Evolutionary conservation across 2,888 invertebrate species (phyloP).

Genomic region (Cryptocephalus moraei): DNA sequence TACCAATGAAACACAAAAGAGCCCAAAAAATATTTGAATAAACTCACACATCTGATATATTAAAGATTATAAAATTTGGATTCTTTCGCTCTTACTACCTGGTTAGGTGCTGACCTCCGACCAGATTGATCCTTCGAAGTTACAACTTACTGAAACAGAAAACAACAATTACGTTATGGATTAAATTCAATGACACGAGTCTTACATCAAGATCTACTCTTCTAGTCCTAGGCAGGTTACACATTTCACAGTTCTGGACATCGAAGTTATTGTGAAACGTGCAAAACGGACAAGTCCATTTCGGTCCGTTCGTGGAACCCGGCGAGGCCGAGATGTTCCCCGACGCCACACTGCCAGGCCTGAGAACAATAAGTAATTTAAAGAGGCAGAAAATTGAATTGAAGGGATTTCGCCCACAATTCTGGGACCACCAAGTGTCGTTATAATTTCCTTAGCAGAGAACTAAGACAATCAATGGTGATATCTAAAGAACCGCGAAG

Average conservation of each 20-base stretch:
- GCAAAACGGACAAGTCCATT: slow-evolving; percentile 91
- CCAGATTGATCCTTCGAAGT: too few species aligned
- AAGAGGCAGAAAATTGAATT: too few species aligned
- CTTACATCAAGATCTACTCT: slow-evolving; percentile 10
- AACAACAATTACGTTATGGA: neutral
- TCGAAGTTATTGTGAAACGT: slow-evolving; percentile 82
- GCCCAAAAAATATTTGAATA: neutral
- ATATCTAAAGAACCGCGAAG: too few species aligned
- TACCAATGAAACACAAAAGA: too few species aligned
- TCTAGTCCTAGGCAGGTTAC: slow-evolving; percentile 67
- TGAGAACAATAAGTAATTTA: slow-evolving; percentile 15
- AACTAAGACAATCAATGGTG: too few species aligned
- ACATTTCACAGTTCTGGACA: slow-evolving; percentile 79
- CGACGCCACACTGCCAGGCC: slow-evolving; percentile 36
- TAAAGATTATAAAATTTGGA: too few species aligned
- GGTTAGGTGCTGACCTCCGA: too few species aligned
- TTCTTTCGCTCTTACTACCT: too few species aligned
- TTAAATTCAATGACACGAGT: neutral
- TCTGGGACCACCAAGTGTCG: too few species aligned
- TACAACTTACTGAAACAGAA: neutral
- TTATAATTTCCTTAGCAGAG: too few species aligned
- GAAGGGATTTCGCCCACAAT: too few species aligned
- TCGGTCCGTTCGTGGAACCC: slow-evolving; percentile 36
- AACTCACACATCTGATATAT: neutral
- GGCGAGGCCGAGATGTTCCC: slow-evolving; percentile 30